These are phyloP conservation scores for Pelecanus crispus DNA, from an alignment of 2,113 vertebrate genomes.

Conservation along the genomic window DNA sequence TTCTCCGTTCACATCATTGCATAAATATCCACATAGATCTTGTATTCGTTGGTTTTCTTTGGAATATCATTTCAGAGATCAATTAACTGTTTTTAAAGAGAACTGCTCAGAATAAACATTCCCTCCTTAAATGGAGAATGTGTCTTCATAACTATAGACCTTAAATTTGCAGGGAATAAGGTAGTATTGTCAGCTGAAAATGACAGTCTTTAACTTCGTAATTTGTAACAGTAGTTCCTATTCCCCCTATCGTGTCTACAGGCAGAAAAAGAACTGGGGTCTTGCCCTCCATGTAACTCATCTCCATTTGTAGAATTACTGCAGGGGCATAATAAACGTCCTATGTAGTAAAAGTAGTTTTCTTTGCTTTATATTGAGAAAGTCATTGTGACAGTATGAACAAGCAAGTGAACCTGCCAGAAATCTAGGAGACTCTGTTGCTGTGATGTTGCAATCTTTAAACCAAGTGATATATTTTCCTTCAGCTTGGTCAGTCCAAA, in stretches of 20 bases:
- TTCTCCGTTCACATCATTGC: not conserved
- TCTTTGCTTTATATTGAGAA: not conserved
- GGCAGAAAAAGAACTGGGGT: not conserved
- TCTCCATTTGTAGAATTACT: not conserved
- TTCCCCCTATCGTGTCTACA: not conserved
- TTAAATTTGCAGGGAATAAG: not conserved
- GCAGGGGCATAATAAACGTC: not conserved
- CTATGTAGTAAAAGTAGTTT: constrained; percentile 1
- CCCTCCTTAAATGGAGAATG: not conserved
- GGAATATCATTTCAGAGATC: not conserved
- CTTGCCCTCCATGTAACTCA: not conserved
- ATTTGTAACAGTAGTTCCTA: not conserved
- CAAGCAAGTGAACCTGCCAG: constrained; percentile 7
- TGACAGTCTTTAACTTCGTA: not conserved
- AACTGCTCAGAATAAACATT: not conserved
- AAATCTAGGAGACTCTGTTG: not conserved
- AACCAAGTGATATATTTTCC: constrained; percentile 40
- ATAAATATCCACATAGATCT: not conserved
- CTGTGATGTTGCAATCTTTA: not conserved
- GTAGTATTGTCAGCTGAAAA: not conserved
- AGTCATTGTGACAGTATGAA: not conserved
- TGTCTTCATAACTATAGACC: not conserved
- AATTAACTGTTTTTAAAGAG: not conserved
- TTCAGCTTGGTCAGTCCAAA: constrained; percentile 22
- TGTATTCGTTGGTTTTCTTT: not conserved